Conservation (phyloP, 2,888 invertebrate species). For the Pollenia angustigena region DNA sequence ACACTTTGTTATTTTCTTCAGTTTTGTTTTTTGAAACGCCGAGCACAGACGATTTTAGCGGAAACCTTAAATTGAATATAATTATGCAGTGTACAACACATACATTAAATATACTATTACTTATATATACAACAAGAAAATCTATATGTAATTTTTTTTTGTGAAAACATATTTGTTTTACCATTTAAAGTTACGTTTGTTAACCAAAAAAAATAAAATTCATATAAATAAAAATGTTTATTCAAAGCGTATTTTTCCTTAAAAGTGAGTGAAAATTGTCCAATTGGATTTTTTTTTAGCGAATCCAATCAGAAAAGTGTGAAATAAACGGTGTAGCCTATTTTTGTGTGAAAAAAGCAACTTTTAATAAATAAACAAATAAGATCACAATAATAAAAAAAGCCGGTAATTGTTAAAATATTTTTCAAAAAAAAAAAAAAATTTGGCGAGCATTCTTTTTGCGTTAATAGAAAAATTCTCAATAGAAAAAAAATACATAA, state of each 20-base stretch:
- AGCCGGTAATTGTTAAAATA: constrained; percentile 45
- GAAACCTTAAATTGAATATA: neutral
- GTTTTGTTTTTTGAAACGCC: constrained; percentile 68
- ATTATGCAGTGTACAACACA: constrained; percentile 4
- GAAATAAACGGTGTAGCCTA: constrained; percentile 7
- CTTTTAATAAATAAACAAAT: constrained; percentile 42
- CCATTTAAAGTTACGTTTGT: constrained; percentile 30
- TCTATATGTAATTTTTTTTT: constrained; percentile 51
- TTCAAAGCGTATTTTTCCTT: neutral
- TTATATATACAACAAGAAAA: constrained; percentile 56
- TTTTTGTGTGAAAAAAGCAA: neutral
- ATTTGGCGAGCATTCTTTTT: neutral
- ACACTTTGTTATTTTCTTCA: constrained; percentile 53
- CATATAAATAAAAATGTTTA: neutral
- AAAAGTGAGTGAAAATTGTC: constrained; percentile 13
- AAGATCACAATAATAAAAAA: constrained; percentile 45
- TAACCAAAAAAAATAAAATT: constrained; percentile 1
- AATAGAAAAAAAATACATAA: constrained; percentile 9
- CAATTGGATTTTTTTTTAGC: constrained; percentile 39
- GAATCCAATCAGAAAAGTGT: neutral
- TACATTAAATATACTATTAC: constrained; percentile 26
- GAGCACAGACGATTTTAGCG: constrained; percentile 44
- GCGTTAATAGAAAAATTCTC: constrained; percentile 14
- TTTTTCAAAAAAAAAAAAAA: neutral
- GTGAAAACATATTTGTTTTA: constrained; percentile 20